Percentiles rank a stretch among this genome's conserved stretches.
phyloP scores from a whole-genome alignment of 2,888 invertebrate genomes.

The Boloria euphrosyne region DNA sequence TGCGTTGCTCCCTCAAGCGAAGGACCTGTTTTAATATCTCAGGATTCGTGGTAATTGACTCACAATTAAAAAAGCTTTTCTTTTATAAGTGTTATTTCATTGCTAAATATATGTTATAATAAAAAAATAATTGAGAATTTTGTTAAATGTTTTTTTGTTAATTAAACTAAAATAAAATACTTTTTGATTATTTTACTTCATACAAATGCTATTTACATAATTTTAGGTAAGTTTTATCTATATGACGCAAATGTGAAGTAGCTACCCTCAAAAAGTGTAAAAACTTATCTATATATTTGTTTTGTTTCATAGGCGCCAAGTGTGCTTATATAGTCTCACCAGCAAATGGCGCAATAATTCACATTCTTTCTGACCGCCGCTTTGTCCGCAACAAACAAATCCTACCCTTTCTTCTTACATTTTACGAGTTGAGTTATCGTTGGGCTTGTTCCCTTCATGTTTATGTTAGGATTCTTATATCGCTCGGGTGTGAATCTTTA shows the following conservation, averaged over 20 bases:
- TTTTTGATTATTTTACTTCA: too few species aligned
- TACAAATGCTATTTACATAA: too few species aligned
- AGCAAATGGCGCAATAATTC: conserved; percentile 46
- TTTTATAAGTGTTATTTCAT: background rate
- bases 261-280: background rate
- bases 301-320: conserved; percentile 17
- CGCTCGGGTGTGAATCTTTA: conserved; percentile 28
- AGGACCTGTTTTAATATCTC: conserved; percentile 50
- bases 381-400: conserved; percentile 57
- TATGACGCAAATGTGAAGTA: background rate
- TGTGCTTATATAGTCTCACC: conserved; percentile 24
- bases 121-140: too few species aligned
- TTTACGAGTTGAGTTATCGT: conserved; percentile 52
- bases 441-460: conserved; percentile 38
- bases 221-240: background rate
- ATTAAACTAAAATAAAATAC: too few species aligned
- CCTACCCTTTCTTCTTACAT: conserved; percentile 53
- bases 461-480: conserved; percentile 31
- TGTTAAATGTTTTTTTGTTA: too few species aligned
- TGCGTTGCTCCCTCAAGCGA: conserved; percentile 46
- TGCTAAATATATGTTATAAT: too few species aligned
- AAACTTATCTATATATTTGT: conserved; percentile 10
- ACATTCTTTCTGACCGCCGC: conserved; percentile 57
- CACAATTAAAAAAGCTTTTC: conserved; percentile 1
- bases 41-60: conserved; percentile 2